A percentile compares a stretch with the other conserved stretches of the same genome.
Evolutionary conservation across 23 tunicate species (phyloP).

Genomic region (Diplosoma virens): DNA sequence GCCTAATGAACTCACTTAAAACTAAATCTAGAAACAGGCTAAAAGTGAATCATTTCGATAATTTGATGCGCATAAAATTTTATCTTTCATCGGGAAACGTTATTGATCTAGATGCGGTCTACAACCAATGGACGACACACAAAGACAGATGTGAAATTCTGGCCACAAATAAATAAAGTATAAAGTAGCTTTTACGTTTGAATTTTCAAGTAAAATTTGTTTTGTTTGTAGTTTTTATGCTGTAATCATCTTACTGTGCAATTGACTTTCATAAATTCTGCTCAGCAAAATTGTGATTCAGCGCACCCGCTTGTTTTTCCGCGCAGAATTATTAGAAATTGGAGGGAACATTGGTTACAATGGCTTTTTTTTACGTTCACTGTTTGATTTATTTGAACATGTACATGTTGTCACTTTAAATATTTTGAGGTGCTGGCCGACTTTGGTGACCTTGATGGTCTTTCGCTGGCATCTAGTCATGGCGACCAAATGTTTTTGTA

Average conservation of each 20-base stretch:
- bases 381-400: too few species aligned
- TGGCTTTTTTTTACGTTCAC: too few species aligned
- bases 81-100: slow-evolving; percentile 3
- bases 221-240: background rate
- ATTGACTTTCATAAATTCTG: background rate
- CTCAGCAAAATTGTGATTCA: background rate
- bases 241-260: background rate
- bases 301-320: background rate
- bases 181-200: background rate
- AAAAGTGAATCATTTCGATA: slow-evolving; percentile 27
- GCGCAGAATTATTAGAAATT: background rate
- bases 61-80: slow-evolving; percentile 29
- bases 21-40: slow-evolving; percentile 9
- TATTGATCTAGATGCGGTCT: slow-evolving; percentile 13
- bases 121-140: slow-evolving; percentile 11
- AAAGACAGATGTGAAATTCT: slow-evolving; percentile 5
- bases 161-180: slow-evolving; percentile 12
- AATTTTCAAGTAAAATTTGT: background rate
- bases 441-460: too few species aligned
- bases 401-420: too few species aligned
- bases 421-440: too few species aligned
- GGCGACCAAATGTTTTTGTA: too few species aligned
- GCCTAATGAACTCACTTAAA: slow-evolving; percentile 18
- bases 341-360: background rate
- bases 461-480: too few species aligned